These are phyloP conservation scores for Butorides virescens DNA, from an alignment of 2,113 vertebrate species.

Conservation along the genomic window DNA sequence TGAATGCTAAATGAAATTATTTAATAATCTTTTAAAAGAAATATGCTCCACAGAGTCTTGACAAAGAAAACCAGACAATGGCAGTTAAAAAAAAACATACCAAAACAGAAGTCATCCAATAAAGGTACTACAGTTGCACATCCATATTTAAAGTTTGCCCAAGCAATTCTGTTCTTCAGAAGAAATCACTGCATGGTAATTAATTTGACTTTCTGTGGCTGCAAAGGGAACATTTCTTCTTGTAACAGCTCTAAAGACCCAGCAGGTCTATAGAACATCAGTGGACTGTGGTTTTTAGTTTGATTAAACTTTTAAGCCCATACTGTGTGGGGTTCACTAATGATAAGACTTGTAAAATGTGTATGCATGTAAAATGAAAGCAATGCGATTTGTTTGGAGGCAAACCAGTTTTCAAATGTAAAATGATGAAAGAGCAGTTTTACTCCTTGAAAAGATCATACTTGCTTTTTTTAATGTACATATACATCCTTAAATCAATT, in stretches of 20 bases:
- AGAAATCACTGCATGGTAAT: neutral
- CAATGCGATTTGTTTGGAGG: neutral
- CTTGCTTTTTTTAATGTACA: neutral
- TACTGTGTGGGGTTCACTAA: neutral
- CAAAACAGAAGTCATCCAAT: neutral
- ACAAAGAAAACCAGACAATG: neutral
- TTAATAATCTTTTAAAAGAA: neutral
- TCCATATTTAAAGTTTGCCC: neutral
- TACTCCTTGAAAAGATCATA: neutral
- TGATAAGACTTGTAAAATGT: neutral
- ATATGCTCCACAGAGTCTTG: neutral
- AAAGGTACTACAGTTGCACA: neutral
- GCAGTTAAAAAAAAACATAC: neutral
- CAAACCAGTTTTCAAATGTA: neutral
- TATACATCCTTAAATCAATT: constrained; percentile 23
- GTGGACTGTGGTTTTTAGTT: neutral
- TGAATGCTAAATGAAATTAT: neutral
- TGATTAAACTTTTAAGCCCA: constrained; percentile 42
- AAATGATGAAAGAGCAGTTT: neutral
- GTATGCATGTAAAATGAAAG: neutral
- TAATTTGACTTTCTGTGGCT: neutral
- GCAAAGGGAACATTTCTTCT: constrained; percentile 9
- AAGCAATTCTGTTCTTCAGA: neutral
- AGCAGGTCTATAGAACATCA: constrained; percentile 3
- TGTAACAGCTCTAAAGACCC: neutral